A percentile compares a stretch with the other conserved stretches of the same genome.
These are phyloP conservation scores for Aradophagus sp. DNA, from an alignment of 1,140 invertebrate species.

Conservation along the genomic window DNA sequence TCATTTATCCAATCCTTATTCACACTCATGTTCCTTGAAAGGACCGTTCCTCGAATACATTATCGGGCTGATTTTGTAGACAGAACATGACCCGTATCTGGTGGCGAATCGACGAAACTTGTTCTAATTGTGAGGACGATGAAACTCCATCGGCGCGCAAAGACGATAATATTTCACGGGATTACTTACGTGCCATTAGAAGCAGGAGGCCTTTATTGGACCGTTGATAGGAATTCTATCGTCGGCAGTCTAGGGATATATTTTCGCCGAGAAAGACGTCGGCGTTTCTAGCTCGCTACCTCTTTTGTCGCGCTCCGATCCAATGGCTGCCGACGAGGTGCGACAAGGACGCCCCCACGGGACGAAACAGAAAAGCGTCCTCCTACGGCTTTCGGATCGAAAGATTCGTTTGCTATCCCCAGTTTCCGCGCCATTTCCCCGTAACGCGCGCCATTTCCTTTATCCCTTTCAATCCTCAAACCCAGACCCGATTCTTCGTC, in stretches of 20 bases:
- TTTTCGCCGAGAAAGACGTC: conserved; percentile 58
- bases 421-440: conserved; percentile 75
- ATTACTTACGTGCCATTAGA: conserved; percentile 73
- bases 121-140: conserved; percentile 48
- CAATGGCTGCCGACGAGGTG: conserved; percentile 38
- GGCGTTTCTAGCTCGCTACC: conserved; percentile 67
- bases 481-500: conserved; percentile 46
- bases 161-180: conserved; percentile 62
- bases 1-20: conserved; percentile 10
- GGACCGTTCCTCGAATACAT: conserved; percentile 23
- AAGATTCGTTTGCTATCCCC: conserved; percentile 71
- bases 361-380: conserved; percentile 58
- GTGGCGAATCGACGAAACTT: conserved; percentile 32
- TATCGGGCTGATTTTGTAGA: conserved; percentile 10
- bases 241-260: conserved; percentile 40
- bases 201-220: conserved; percentile 69
- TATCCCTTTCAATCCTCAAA: conserved; percentile 67
- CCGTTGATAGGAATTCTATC: conserved; percentile 66
- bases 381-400: conserved; percentile 71
- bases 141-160: conserved; percentile 43
- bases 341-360: conserved; percentile 36
- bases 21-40: conserved; percentile 4
- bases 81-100: conserved; percentile 25
- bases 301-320: conserved; percentile 67
- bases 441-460: conserved; percentile 75